Conservation (phyloP, 2,888 invertebrate species). For the Coelinius sp. region DNA sequence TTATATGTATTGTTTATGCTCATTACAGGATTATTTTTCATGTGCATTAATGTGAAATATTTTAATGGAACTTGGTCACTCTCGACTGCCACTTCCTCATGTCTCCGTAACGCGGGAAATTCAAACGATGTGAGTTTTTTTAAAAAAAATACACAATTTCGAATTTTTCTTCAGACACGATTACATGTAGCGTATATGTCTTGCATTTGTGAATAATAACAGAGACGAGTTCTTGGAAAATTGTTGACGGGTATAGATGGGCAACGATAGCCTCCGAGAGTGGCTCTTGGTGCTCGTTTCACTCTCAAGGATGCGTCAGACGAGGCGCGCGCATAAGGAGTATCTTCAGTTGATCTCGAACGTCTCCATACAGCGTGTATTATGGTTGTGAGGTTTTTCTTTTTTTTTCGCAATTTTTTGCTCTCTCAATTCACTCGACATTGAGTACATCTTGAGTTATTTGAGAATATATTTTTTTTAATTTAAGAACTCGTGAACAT, state of each 20-base stretch:
- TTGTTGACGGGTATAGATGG: conserved; percentile 39
- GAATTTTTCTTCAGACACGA: background rate
- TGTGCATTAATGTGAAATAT: background rate
- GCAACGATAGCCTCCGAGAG: conserved; percentile 23
- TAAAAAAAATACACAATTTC: background rate
- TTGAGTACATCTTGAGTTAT: background rate
- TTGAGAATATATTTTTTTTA: too few relatives aligned
- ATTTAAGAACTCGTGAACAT: too few relatives aligned
- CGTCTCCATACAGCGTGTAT: conserved; percentile 41
- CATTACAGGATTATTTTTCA: background rate
- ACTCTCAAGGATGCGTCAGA: conserved; percentile 43
- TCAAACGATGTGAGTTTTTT: background rate
- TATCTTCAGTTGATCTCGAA: conserved; percentile 44
- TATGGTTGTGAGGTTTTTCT: background rate
- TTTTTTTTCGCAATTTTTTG: conserved; percentile 4
- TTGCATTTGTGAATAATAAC: background rate
- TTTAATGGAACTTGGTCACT: background rate
- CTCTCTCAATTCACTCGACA: background rate
- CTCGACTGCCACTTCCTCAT: background rate
- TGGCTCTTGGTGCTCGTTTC: conserved; percentile 38
- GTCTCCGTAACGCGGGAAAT: background rate
- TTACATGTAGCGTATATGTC: background rate
- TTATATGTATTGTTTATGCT: too few relatives aligned
- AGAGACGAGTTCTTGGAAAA: conserved; percentile 34
- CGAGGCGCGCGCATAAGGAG: conserved; percentile 29